A percentile compares a stretch with the other conserved stretches of the same genome.
Evolutionary conservation across 2,113 vertebrate species (phyloP).

Genomic region (Cacatua alba): DNA sequence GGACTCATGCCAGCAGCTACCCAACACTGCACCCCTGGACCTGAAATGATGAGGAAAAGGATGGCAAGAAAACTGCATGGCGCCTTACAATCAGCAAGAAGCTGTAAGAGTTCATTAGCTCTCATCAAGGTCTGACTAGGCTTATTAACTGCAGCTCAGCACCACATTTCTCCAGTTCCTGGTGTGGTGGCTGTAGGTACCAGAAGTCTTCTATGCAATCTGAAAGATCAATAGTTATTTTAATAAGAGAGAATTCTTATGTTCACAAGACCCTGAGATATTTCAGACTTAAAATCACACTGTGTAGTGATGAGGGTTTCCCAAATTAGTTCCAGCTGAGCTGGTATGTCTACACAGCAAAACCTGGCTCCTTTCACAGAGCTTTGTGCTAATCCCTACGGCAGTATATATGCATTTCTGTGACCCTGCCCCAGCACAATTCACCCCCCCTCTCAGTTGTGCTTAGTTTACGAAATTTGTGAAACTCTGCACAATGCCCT

Average conservation of each 20-base stretch:
- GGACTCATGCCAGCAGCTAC: not conserved
- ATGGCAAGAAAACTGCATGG: not conserved
- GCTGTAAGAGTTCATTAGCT: not conserved
- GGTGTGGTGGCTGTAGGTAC: not conserved
- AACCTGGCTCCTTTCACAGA: not conserved
- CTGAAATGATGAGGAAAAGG: not conserved
- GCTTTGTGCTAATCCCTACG: not conserved
- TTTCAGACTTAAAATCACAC: not conserved
- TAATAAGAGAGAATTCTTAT: not conserved
- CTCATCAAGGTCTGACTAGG: not conserved
- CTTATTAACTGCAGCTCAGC: slow-evolving; percentile 22
- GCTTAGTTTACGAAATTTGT: not conserved
- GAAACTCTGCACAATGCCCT: not conserved
- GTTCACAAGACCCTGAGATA: slow-evolving; percentile 14
- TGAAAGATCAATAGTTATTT: not conserved
- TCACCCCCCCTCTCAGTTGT: not conserved
- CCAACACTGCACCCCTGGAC: not conserved
- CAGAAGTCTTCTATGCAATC: not conserved
- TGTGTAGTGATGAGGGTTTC: not conserved
- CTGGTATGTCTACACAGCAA: not conserved
- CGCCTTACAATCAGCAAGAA: not conserved
- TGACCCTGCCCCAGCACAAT: not conserved
- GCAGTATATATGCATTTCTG: not conserved
- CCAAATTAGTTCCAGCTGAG: slow-evolving; percentile 19
- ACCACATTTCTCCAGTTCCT: not conserved